Base-by-base conservation (phyloP, 2,888 invertebrate genomes). In the Sphaerophoria rueppellii region DNA sequence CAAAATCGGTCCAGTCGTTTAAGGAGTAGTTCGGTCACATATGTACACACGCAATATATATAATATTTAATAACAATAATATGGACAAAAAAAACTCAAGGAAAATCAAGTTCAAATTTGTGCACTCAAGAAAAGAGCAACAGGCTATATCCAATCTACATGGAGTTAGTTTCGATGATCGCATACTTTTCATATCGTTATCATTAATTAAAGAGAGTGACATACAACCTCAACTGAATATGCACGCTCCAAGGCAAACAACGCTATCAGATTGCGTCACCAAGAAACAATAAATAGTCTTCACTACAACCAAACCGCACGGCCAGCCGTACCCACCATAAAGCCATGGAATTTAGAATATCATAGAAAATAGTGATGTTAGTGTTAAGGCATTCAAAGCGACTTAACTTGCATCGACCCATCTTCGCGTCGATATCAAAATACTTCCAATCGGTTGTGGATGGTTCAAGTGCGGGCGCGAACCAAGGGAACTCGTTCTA, bases 211-310 rank as follows among this genome's bases (percentile, higher is more conserved):
- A 9, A 67, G n/a, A 63, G 11, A 14, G 12, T 40, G 60, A 40
- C 40, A 43, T 24, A 43, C 60, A 50, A 16, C 14, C 46, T 24
- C 24, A 24, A 24, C 24, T 24, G 24, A 65, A 12, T 14, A n/a
- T 12, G 32, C n/a, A 40, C 12, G 4, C 24, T 7, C 2, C 37
- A 52, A 54, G 37, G 52, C 35, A 52, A 5, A 55, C 61, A 74
- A 55, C 43, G 35, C n/a, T 11, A 40, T 37, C 32, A 4, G 54
- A 67, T 72, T 34, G 24, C 77, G 61, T 82, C 76, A 77, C 55
- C 67, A 52, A 77, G 9, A 76, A 65, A 40, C 6, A 40, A 40
- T 7, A 40, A 40, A 40, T 11, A 60, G 40, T 67, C 67, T 69
- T 69, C 35, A 58, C 57, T 77, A 61, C 69, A 24, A 24, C 24